Conservation (phyloP, 2,113 vertebrate genomes). For the Mus pahari region DNA sequence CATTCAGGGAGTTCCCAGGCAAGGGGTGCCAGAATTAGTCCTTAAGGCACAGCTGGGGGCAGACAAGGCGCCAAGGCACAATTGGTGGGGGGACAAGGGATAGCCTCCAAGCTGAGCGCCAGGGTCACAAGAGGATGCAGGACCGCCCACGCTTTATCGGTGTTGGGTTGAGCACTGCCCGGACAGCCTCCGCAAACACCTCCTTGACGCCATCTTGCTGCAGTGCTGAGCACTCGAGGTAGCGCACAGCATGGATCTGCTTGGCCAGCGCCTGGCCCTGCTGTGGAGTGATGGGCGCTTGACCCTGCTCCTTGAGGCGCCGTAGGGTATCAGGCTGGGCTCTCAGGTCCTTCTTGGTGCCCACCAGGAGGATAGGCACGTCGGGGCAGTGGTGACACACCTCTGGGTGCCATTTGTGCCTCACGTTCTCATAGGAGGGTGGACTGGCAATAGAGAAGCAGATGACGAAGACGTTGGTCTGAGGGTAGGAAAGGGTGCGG, state of each 20-base stretch:
- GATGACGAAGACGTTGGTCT: constrained; percentile 97
- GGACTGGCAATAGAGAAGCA: constrained; percentile 98
- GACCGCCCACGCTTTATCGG: constrained; percentile 88
- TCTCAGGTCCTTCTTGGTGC: constrained; percentile 98
- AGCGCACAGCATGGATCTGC: constrained; percentile 94
- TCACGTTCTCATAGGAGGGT: constrained; percentile 95
- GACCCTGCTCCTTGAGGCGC: constrained; percentile 96
- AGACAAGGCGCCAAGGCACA: constrained; percentile 81
- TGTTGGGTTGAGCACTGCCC: constrained; percentile 93
- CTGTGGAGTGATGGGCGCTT: constrained; percentile 91
- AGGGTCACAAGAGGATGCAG: constrained; percentile 92
- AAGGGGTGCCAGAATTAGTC: constrained; percentile 80
- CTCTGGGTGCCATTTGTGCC: constrained; percentile 98
- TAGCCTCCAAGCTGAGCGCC: constrained; percentile 73
- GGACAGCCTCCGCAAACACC: constrained; percentile 93
- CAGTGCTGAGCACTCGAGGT: constrained; percentile 96
- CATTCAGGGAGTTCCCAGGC: constrained; percentile 67
- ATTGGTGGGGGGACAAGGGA: constrained; percentile 68
- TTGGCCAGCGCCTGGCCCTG: constrained; percentile 92
- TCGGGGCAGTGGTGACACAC: constrained; percentile 97
- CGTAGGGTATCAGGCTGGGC: constrained; percentile 90
- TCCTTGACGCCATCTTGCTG: constrained; percentile 98
- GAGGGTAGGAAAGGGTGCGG: constrained; percentile 95
- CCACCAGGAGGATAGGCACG: constrained; percentile 95
- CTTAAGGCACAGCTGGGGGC: constrained; percentile 82